Evolutionary conservation across 2,113 vertebrate species (phyloP).

Genomic region (Mohoua ochrocephala): DNA sequence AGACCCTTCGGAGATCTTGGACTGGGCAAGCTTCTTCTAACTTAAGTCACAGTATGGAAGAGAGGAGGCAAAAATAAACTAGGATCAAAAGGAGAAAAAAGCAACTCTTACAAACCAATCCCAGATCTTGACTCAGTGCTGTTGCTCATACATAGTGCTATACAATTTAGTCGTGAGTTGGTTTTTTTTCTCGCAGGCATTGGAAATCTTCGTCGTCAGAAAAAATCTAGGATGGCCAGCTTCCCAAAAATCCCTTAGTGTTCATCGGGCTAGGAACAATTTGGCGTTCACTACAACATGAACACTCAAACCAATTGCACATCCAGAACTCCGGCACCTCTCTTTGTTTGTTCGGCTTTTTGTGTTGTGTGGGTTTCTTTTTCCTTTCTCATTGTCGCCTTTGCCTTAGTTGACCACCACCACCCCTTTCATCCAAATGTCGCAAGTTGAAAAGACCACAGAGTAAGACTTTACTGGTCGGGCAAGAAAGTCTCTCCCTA

Average conservation of each 20-base stretch:
- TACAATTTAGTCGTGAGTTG: slow-evolving; percentile 65
- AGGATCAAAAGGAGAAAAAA: slow-evolving; percentile 51
- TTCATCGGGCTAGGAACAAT: slow-evolving; percentile 66
- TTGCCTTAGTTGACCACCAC: slow-evolving; percentile 61
- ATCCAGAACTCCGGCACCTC: slow-evolving; percentile 68
- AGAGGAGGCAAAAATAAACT: slow-evolving; percentile 73
- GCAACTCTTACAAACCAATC: slow-evolving; percentile 19
- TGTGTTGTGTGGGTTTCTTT: neutral
- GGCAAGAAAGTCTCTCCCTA: slow-evolving; percentile 89
- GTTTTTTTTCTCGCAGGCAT: neutral
- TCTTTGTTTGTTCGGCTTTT: slow-evolving; percentile 32
- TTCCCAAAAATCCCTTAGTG: slow-evolving; percentile 59
- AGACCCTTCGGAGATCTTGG: neutral
- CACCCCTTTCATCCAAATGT: slow-evolving; percentile 71
- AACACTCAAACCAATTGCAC: slow-evolving; percentile 76
- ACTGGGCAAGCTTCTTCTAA: slow-evolving; percentile 66
- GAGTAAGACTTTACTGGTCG: slow-evolving; percentile 71
- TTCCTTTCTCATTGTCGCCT: slow-evolving; percentile 56
- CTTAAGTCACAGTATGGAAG: slow-evolving; percentile 73
- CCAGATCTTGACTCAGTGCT: slow-evolving; percentile 66
- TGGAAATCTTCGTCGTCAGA: slow-evolving; percentile 31
- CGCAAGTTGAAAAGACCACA: slow-evolving; percentile 73
- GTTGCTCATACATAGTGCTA: slow-evolving; percentile 78
- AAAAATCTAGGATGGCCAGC: slow-evolving; percentile 46
- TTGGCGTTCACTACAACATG: slow-evolving; percentile 78